Evolutionary conservation across 2,888 invertebrate species (phyloP), one percentile per base, ranked within the genome.

Genomic region (Parnassius orleans): DNA sequence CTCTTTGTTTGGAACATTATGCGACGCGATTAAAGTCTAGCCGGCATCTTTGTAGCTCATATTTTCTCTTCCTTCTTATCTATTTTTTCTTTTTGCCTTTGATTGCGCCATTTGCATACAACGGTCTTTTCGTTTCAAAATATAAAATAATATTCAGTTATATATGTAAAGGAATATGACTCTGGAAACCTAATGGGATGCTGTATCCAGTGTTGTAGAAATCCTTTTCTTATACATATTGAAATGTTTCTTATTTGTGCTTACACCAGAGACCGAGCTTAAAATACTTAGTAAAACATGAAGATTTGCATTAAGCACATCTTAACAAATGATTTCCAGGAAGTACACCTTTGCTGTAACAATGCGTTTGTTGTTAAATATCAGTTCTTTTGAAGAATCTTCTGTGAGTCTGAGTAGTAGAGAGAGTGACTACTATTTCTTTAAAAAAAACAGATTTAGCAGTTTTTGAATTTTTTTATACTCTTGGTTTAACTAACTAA

Each of bases 1-100:
- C 63, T 71, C 79, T 78, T 85, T 83, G 83, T 85, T 75, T 69
- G 68, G 63, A 58, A 58, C 12, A 10, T 43, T 53, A 48, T 44
- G 24, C 42, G 48, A 42, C 10, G 41, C 55, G 51, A 19, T 47
- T 10, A 47, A 43, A 33, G 24, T 9, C 48, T 50, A 42, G 47
- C 48, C 52, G 59, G 57, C 33, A 12, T 54, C 57, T 54, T 64
- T 60, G 57, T 50, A 60, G 12, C 44, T 24, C 42, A 53, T 56
- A 56, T 53, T 42, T 44, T 12, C 24, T 9, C 41, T 60, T 60
- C 54, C 53, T 51, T 53, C 56, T 64, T 15, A 51, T 52, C 15
- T 44, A 55, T 58, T 41, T n/a, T 7, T 14, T 53, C 43, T 42
- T 10, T 50, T 51, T 24, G 14, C 43, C 15, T 57, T 52, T 42